Percentiles rank a stretch among this genome's conserved stretches.
Conservation (phyloP, 2,797 vertebrate species). For the Diglossa cyanea region DNA sequence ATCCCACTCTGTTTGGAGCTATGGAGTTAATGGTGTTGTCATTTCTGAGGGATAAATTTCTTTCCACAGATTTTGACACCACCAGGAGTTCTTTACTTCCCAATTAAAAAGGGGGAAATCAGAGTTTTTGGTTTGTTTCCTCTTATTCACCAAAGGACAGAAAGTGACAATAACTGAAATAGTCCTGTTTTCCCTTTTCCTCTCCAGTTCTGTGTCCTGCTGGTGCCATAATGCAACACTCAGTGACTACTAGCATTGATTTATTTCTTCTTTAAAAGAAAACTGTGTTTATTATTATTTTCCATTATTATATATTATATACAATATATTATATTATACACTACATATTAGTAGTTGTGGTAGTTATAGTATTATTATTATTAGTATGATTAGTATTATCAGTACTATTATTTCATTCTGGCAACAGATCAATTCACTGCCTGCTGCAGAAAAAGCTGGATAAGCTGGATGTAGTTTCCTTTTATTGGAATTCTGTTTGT, state of each 20-base stretch:
- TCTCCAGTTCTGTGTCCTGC: background rate
- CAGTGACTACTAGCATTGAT: background rate
- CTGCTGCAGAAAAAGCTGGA: background rate
- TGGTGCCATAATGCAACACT: background rate
- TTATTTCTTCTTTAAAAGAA: background rate
- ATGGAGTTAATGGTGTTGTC: background rate
- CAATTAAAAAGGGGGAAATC: background rate
- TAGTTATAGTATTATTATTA: no score
- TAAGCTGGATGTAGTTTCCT: background rate
- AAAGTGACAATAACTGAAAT: background rate
- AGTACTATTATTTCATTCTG: background rate
- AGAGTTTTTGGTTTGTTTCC: background rate
- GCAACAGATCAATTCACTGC: background rate
- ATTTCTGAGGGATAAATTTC: background rate
- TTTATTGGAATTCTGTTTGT: background rate
- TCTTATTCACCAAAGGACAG: background rate
- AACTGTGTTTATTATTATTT: background rate
- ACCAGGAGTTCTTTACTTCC: background rate
- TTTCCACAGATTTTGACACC: background rate
- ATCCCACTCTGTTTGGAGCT: fast-evolving
- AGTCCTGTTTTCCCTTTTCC: background rate
- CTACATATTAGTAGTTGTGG: background rate
- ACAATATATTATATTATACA: background rate
- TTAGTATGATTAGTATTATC: no score
- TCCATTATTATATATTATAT: background rate